Evolutionary conservation across 2,113 vertebrate species (phyloP).

Genomic region (Pelecanus crispus): DNA sequence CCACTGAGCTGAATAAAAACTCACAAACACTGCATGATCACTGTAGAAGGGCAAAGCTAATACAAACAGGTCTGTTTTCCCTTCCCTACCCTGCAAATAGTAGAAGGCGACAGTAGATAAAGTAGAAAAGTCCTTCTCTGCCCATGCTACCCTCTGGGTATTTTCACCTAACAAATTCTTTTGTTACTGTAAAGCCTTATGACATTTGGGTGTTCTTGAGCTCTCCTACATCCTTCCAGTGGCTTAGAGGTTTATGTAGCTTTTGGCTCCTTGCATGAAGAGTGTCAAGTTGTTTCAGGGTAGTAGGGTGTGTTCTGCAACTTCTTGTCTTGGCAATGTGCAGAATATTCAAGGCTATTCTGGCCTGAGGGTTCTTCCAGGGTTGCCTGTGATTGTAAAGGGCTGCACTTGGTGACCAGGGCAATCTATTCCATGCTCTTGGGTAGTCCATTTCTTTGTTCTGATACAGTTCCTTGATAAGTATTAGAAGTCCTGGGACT

Average conservation of each 20-base stretch:
- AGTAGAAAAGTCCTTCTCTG: background rate
- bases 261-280: background rate
- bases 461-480: background rate
- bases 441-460: background rate
- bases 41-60: background rate
- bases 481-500: background rate
- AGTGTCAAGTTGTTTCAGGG: background rate
- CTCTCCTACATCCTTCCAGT: background rate
- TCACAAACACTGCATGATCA: background rate
- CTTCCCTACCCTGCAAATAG: accelerated
- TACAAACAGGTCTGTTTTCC: background rate
- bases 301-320: background rate
- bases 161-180: background rate
- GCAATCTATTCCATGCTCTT: background rate
- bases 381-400: background rate
- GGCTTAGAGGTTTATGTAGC: background rate
- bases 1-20: background rate
- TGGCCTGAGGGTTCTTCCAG: background rate
- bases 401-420: background rate
- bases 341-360: background rate
- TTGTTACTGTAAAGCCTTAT: background rate
- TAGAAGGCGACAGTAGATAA: background rate
- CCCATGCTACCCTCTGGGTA: background rate
- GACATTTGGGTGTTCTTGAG: background rate
- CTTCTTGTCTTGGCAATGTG: background rate